Evolutionary conservation across 2,797 vertebrate species (phyloP).

Genomic region (Tolypeutes matacus): DNA sequence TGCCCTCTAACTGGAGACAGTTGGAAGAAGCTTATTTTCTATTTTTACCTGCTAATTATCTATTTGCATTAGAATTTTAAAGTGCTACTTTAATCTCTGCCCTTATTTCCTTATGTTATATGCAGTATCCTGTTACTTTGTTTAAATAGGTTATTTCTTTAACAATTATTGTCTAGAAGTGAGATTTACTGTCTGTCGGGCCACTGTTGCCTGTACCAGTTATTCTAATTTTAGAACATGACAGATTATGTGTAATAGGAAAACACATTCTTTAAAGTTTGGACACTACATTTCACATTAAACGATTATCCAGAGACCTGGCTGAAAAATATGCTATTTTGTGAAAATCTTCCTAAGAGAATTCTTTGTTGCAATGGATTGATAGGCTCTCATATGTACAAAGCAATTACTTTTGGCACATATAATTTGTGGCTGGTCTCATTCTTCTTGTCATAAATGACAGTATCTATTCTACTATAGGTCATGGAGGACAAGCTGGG

Average conservation of each 20-base stretch:
- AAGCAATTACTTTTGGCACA: constrained; percentile 54
- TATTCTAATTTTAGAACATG: constrained; percentile 61
- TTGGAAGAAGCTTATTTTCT: constrained; percentile 42
- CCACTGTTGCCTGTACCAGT: background rate
- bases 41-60: constrained; percentile 69
- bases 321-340: background rate
- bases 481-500: constrained; percentile 35
- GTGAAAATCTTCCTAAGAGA: constrained; percentile 25
- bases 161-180: constrained; percentile 43
- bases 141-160: constrained; percentile 63
- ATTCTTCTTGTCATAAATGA: constrained; percentile 68
- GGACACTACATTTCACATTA: background rate
- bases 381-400: background rate
- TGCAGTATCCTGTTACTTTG: background rate
- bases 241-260: background rate
- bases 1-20: background rate
- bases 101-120: constrained; percentile 43
- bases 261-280: background rate
- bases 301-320: background rate
- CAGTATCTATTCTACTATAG: constrained; percentile 37
- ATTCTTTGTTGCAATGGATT: background rate
- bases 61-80: constrained; percentile 63
- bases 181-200: background rate
- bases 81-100: background rate
- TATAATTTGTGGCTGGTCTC: constrained; percentile 34